phyloP scores from a whole-genome alignment of 2,888 invertebrate genomes.

The Embidobia sp. region DNA sequence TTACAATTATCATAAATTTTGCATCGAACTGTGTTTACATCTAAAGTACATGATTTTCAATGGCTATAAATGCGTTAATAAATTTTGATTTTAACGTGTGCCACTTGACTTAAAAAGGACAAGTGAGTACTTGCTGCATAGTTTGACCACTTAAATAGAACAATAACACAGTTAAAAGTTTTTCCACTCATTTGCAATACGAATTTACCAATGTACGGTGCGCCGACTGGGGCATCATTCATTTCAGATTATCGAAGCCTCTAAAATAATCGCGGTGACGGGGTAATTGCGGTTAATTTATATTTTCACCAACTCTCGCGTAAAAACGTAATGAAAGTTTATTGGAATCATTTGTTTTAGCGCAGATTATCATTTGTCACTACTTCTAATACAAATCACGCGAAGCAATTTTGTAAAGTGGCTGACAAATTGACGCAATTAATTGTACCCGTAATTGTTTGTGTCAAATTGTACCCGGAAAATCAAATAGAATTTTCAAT shows the following conservation, averaged over 20 bases:
- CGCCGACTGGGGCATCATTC: too few species aligned
- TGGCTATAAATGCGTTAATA: slow-evolving; percentile 19
- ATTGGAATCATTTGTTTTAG: slow-evolving; percentile 31
- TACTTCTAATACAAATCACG: background rate
- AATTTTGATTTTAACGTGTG: slow-evolving; percentile 24
- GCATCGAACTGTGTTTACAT: slow-evolving; percentile 11
- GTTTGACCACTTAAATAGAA: slow-evolving; percentile 24
- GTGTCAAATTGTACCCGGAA: too few species aligned
- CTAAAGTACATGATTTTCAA: slow-evolving; percentile 13
- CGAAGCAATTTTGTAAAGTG: too few species aligned
- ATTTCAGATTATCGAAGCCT: slow-evolving; percentile 1
- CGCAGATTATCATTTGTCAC: slow-evolving; percentile 18
- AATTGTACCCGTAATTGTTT: background rate
- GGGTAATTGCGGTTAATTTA: slow-evolving; percentile 20
- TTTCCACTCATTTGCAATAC: background rate
- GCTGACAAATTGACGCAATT: slow-evolving; percentile 2
- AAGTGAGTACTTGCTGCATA: slow-evolving; percentile 3
- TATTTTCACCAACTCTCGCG: slow-evolving; percentile 5
- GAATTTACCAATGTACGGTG: too few species aligned
- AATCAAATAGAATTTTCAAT: too few species aligned
- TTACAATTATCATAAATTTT: slow-evolving; percentile 31
- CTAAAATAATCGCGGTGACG: slow-evolving; percentile 22
- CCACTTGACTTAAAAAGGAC: slow-evolving; percentile 14
- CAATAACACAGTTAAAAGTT: slow-evolving; percentile 15
- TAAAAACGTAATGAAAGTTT: slow-evolving; percentile 18